These are phyloP conservation scores for Malacoraja senta DNA, from an alignment of 2,797 vertebrate species.

Conservation along the genomic window DNA sequence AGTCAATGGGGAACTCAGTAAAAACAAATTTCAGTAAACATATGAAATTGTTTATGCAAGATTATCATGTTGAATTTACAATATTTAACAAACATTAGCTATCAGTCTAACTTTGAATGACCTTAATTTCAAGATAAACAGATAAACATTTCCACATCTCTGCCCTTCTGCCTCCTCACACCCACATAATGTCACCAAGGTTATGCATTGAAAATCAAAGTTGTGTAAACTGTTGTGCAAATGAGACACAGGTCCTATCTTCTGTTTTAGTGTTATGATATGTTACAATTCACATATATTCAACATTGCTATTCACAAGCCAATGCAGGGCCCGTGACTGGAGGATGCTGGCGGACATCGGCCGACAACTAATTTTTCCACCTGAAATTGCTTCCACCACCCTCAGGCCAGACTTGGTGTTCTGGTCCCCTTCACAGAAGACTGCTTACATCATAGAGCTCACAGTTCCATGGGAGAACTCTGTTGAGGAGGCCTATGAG, in stretches of 20 bases:
- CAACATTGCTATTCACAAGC: background rate
- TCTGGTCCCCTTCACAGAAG: no score
- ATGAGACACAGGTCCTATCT: background rate
- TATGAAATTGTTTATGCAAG: background rate
- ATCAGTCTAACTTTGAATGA: background rate
- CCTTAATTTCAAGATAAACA: constrained; percentile 20
- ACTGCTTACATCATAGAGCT: no score
- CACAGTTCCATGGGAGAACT: no score
- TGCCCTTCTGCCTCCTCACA: background rate
- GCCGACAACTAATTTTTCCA: no score
- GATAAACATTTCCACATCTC: background rate
- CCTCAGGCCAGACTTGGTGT: no score
- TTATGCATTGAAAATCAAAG: background rate
- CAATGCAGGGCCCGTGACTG: no score
- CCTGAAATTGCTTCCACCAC: no score
- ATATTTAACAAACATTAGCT: background rate
- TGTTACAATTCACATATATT: no score
- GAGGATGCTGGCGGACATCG: no score
- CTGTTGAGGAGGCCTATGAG: no score
- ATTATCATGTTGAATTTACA: background rate
- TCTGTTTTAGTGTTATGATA: background rate
- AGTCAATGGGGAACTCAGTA: background rate
- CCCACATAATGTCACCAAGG: background rate
- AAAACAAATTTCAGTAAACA: background rate
- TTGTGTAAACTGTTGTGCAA: background rate